Base-by-base conservation (phyloP, 2,113 vertebrate species). In the Phaethon lepturus region DNA sequence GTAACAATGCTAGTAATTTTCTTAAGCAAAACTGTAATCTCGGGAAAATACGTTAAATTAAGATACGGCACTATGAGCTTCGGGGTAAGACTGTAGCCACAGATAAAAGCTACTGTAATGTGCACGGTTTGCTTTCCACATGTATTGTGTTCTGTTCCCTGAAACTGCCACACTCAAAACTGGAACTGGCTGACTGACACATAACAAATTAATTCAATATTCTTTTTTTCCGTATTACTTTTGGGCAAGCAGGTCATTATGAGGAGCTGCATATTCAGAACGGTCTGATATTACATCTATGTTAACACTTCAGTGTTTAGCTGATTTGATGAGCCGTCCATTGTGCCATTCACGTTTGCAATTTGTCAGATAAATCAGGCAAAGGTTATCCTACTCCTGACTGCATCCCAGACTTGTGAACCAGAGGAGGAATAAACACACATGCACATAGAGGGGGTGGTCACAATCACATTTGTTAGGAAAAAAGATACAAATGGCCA, bases 311-410 rank as follows among this genome's bases (percentile, higher is more conserved):
- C 23, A 58, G 45, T 9, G 11, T 74, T 68, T 11, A 10, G 59
- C 11, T 56, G 35, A 82, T 68, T 64, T 79, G 63, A 87, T 45
- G 64, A 92, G 50, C 62, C 1, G 1, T 33, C 20, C 18, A 1
- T 68, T 42, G n/a, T 1, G 1, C 6, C 25, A 31, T 0, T 52
- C 17, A 10, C 0, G 0, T 73, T 33, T 2, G 0, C 1, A 3
- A 31, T 80, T 66, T 79, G 53, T 58, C 78, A 95, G 47, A 62
- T 22, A 26, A 66, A 71, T 50, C 49, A 49, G 40, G 47, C 3
- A 3, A 59, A 71, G 73, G 16, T 62, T 74, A 13, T 50, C 33
- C 33, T 87, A 42, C 47, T 12, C 56, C 13, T 40, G 33, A 79
- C 71, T 82, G 42, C 31, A 68, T 24, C 35, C 15, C 28, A 74